A percentile compares a stretch with the other conserved stretches of the same genome.
These are phyloP conservation scores for Alcedo atthis DNA, from an alignment of 2,797 vertebrate species.

Conservation along the genomic window DNA sequence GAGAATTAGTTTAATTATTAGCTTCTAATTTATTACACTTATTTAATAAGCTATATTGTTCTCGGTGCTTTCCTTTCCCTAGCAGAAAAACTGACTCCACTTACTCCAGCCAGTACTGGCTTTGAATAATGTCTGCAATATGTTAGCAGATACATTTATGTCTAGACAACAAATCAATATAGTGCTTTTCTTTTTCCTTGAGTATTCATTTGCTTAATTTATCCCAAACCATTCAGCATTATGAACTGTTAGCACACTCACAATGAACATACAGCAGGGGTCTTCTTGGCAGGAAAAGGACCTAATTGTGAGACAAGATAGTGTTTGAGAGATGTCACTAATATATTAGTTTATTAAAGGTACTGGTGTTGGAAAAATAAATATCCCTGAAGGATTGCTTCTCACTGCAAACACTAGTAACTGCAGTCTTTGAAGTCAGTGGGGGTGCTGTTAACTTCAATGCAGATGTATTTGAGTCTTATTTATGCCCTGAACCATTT, in stretches of 20 bases:
- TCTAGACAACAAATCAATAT: conserved; percentile 91
- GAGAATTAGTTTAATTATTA: conserved; percentile 69
- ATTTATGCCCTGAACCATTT: conserved; percentile 24
- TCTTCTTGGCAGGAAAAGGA: conserved; percentile 63
- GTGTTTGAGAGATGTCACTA: conserved; percentile 63
- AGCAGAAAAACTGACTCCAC: conserved; percentile 75
- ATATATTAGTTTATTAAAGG: conserved; percentile 59
- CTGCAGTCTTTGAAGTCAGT: conserved; percentile 44
- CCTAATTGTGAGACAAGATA: conserved; percentile 68
- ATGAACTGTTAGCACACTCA: conserved; percentile 71
- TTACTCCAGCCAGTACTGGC: conserved; percentile 62
- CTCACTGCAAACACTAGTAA: conserved; percentile 12
- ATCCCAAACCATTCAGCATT: conserved; percentile 77
- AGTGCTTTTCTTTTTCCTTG: conserved; percentile 76
- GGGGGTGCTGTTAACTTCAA: conserved; percentile 27
- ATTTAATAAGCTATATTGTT: conserved; percentile 53
- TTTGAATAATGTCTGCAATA: conserved; percentile 82
- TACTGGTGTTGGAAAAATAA: conserved; percentile 34
- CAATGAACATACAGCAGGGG: conserved; percentile 66
- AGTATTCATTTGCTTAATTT: conserved; percentile 81
- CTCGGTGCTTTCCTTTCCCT: conserved; percentile 44
- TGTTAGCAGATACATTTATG: conserved; percentile 91
- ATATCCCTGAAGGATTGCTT: conserved; percentile 52
- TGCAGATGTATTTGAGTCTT: conserved; percentile 20
- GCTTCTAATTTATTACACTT: conserved; percentile 60